phyloP scores from a whole-genome alignment of 2,797 vertebrate genomes.

The Pseudocheirus occidentalis region DNA sequence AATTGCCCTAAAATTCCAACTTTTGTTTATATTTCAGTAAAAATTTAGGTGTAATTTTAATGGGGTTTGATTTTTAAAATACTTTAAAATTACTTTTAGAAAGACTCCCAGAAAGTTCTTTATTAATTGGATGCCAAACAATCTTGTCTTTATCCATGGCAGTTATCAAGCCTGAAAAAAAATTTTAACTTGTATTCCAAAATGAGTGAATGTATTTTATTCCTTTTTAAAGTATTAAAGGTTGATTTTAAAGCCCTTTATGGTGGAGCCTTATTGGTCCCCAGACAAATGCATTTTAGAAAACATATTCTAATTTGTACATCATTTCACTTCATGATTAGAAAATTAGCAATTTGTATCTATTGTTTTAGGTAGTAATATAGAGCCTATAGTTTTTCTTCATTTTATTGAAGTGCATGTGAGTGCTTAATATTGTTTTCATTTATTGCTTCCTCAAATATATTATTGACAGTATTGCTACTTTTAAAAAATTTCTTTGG shows the following conservation, averaged over 20 bases:
- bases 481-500: background rate
- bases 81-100: background rate
- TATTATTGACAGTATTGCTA: background rate
- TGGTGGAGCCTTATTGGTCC: background rate
- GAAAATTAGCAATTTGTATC: background rate
- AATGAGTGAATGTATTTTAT: conserved; percentile 11
- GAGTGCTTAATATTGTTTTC: background rate
- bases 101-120: background rate
- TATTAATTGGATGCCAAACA: background rate
- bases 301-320: background rate
- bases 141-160: conserved; percentile 16
- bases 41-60: background rate
- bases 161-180: conserved; percentile 18
- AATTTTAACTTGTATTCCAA: conserved; percentile 40
- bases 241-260: background rate
- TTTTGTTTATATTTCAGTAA: conserved; percentile 15
- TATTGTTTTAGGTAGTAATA: background rate
- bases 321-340: background rate
- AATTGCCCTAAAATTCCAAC: conserved; percentile 11
- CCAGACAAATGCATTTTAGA: background rate
- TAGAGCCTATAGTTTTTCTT: background rate
- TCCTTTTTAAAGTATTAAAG: background rate
- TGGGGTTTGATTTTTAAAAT: background rate
- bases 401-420: background rate
- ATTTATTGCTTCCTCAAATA: background rate